These are phyloP conservation scores for Oncopodura yosiiana DNA, from an alignment of 1,140 invertebrate species.

Conservation along the genomic window DNA sequence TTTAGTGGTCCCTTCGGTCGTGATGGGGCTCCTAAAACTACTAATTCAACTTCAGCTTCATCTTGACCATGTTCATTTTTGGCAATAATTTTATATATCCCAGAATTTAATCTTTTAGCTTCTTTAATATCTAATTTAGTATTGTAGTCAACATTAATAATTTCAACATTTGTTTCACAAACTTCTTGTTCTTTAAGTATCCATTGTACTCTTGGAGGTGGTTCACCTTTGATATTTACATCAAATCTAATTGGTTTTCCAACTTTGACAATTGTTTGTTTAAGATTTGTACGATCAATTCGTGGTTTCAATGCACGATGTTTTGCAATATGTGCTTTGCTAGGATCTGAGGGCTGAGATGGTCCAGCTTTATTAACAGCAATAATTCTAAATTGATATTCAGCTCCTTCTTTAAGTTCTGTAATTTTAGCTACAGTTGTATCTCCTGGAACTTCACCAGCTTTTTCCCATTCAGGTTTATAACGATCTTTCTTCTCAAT, in stretches of 20 bases:
- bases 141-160: constrained; percentile 83
- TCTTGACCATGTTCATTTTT: constrained; percentile 86
- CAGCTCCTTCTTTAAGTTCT: constrained; percentile 77
- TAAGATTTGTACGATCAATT: constrained; percentile 88
- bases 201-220: constrained; percentile 86
- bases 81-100: constrained; percentile 81
- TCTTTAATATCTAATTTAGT: constrained; percentile 83
- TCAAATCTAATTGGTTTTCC: constrained; percentile 88
- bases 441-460: constrained; percentile 67
- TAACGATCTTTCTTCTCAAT: constrained; percentile 89
- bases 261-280: constrained; percentile 76
- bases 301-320: constrained; percentile 92
- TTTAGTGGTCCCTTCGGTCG: constrained; percentile 85
- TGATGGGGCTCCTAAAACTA: constrained; percentile 70
- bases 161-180: constrained; percentile 60
- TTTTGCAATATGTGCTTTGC: constrained; percentile 81
- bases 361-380: constrained; percentile 94
- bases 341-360: constrained; percentile 76
- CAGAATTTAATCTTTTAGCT: constrained; percentile 69
- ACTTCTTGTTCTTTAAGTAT: constrained; percentile 52
- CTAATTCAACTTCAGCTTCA: constrained; percentile 85
- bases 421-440: constrained; percentile 65
- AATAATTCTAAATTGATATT: constrained; percentile 89
- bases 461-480: constrained; percentile 70
- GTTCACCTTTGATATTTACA: constrained; percentile 87